A percentile compares a stretch with the other conserved stretches of the same genome.
phyloP scores from a whole-genome alignment of 2,888 invertebrate genomes.

The Cepaea hortensis region DNA sequence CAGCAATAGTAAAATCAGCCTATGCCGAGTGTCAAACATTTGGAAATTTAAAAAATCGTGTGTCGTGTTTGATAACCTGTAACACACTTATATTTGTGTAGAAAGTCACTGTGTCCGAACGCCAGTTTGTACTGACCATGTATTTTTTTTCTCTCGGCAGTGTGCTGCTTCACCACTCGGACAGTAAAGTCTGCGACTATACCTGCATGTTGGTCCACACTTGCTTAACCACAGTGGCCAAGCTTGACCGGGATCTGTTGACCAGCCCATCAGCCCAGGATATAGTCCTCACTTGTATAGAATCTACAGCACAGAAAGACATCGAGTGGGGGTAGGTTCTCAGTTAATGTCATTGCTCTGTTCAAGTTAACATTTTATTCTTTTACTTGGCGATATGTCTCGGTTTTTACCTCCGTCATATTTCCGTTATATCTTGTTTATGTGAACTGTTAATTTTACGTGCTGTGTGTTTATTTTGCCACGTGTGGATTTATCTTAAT shows the following conservation, averaged over 20 bases:
- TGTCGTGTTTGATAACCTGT: too few relatives aligned
- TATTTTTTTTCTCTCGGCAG: background rate
- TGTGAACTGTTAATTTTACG: too few relatives aligned
- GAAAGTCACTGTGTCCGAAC: too few relatives aligned
- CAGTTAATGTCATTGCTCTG: background rate
- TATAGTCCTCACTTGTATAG: slow-evolving; percentile 42
- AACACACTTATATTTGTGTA: too few relatives aligned
- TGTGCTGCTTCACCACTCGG: slow-evolving; percentile 30
- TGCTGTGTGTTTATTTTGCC: too few relatives aligned
- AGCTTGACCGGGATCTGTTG: slow-evolving; percentile 28
- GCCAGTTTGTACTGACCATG: too few relatives aligned
- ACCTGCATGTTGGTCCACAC: slow-evolving; percentile 47
- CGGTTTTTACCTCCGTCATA: background rate
- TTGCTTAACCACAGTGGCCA: slow-evolving; percentile 37
- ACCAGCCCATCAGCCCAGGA: slow-evolving; percentile 29
- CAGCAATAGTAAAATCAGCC: too few relatives aligned
- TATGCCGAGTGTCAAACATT: too few relatives aligned
- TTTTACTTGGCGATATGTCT: background rate
- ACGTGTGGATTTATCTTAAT: too few relatives aligned
- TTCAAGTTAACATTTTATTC: background rate
- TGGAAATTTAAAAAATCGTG: too few relatives aligned
- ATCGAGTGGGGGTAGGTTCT: slow-evolving; percentile 43
- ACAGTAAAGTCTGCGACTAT: slow-evolving; percentile 47
- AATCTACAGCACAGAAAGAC: slow-evolving; percentile 42
- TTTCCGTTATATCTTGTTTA: background rate